Percentiles rank a stretch among this genome's conserved stretches.
Conservation (phyloP, 2,797 vertebrate genomes). For the Erethizon dorsatum region DNA sequence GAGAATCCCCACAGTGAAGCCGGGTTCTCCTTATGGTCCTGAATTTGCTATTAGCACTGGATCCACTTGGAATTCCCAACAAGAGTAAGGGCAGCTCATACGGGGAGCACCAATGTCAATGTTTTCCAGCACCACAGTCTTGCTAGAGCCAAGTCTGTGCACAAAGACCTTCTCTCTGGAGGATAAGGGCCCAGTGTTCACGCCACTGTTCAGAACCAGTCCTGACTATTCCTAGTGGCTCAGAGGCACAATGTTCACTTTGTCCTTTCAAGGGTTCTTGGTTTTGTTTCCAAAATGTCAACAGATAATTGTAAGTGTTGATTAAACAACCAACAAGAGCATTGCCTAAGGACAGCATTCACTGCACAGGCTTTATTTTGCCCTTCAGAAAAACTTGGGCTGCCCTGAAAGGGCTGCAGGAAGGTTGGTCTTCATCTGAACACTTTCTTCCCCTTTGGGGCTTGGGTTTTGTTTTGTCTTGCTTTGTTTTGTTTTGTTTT, state of each 20-base stretch:
- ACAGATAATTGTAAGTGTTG: conserved; percentile 74
- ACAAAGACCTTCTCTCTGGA: conserved; percentile 83
- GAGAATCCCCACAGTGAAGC: background rate
- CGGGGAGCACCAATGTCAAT: background rate
- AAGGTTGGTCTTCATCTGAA: background rate
- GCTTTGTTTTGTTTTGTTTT: background rate
- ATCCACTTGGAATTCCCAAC: background rate
- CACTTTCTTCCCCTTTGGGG: background rate
- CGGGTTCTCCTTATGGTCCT: background rate
- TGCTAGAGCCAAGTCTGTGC: background rate
- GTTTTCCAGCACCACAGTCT: background rate
- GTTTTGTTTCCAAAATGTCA: conserved; percentile 85
- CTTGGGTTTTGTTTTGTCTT: background rate
- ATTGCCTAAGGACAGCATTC: conserved; percentile 44
- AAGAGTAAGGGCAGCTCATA: background rate
- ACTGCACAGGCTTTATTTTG: accelerated
- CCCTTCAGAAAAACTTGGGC: background rate
- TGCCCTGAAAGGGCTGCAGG: background rate
- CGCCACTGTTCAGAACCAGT: conserved; percentile 67
- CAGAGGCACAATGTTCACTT: conserved; percentile 83
- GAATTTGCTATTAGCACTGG: background rate
- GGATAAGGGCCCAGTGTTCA: conserved; percentile 80
- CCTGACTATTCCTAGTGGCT: conserved; percentile 77
- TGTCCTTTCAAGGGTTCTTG: conserved; percentile 81
- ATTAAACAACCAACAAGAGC: conserved; percentile 32